Base-by-base conservation (phyloP, 92 coral and sea anemone genomes). In the Pocillopora grandis region DNA sequence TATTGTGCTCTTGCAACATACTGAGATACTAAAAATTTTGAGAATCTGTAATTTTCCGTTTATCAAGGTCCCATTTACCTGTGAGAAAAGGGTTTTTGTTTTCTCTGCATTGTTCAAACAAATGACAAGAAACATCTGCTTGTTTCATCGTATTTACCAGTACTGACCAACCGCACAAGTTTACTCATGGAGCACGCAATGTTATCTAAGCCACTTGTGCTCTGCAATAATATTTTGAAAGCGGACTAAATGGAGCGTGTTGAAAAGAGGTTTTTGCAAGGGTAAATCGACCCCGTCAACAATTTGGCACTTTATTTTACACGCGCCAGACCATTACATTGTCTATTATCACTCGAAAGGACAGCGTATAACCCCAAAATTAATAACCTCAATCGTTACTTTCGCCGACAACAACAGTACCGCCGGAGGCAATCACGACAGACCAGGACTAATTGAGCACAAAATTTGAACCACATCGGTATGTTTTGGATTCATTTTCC, bases 211-310 rank as follows among this genome's bases (percentile, higher is more conserved):
- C 58, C 75, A 83, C 80, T 83, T 83, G 87, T 73, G 63, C 33
- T n/a, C 42, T 57, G 83, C 56, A 84, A 84, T 33, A 84, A 84
- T 84, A 84, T 84, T 84, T 76, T 76, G 76, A 84, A 60, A 84
- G 83, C 82, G 82, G 75, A 76, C 82, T 76, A 76, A 76, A 56
- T 64, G 60, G 68, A 56, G 77, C 76, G 76, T 76, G 88, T 66
- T 84, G 88, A 84, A 84, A 81, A 84, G 88, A 58, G 65, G 75
- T 58, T 76, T 77, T 84, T 75, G 77, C 58, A 52, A 72, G 60
- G 60, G 55, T 76, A 76, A 67, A 67, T 76, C 75, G 69, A 68
- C 71, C 58, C 82, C 88, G 68, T 74, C 81, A 76, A 76, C 88
- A 77, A 76, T 84, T 76, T 84, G 88, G 71, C 83, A 84, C 88